Evolutionary conservation across 2,797 vertebrate species (phyloP).

Genomic region (Danio aesculapii): DNA sequence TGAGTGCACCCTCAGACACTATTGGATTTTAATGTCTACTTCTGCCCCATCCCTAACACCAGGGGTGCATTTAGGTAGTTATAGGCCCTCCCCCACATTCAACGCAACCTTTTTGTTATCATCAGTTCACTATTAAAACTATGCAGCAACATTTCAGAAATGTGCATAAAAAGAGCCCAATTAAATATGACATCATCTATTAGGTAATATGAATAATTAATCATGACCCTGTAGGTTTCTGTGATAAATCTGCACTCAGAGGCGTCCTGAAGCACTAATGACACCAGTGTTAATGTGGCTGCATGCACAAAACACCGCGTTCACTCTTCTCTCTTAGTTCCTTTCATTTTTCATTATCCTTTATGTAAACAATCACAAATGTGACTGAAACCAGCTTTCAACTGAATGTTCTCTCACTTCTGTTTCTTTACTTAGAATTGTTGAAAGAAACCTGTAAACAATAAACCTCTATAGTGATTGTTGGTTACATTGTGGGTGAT

Average conservation of each 20-base stretch:
- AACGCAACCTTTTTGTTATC: no score
- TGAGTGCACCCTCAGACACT: no score
- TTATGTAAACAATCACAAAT: slow-evolving; percentile 46
- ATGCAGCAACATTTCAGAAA: not conserved
- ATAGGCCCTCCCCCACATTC: no score
- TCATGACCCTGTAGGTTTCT: not conserved
- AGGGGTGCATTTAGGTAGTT: no score
- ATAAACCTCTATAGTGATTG: not conserved
- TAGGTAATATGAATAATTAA: not conserved
- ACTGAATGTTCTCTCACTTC: slow-evolving; percentile 39
- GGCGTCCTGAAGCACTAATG: not conserved
- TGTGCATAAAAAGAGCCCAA: not conserved
- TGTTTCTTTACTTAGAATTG: slow-evolving; percentile 33
- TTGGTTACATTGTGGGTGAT: not conserved
- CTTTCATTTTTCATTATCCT: slow-evolving; percentile 30
- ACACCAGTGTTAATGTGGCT: slow-evolving; percentile 27
- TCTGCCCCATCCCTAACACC: no score
- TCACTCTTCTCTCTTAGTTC: slow-evolving; percentile 34
- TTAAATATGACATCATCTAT: not conserved
- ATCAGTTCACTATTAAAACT: no score
- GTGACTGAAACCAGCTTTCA: slow-evolving; percentile 43
- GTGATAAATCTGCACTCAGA: not conserved
- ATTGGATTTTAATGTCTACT: no score
- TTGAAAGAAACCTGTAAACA: slow-evolving; percentile 9
- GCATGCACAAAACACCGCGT: slow-evolving; percentile 34